A percentile compares a stretch with the other conserved stretches of the same genome.
phyloP scores from a whole-genome alignment of 2,888 invertebrate species.

The Ceratothoa steindachneri region DNA sequence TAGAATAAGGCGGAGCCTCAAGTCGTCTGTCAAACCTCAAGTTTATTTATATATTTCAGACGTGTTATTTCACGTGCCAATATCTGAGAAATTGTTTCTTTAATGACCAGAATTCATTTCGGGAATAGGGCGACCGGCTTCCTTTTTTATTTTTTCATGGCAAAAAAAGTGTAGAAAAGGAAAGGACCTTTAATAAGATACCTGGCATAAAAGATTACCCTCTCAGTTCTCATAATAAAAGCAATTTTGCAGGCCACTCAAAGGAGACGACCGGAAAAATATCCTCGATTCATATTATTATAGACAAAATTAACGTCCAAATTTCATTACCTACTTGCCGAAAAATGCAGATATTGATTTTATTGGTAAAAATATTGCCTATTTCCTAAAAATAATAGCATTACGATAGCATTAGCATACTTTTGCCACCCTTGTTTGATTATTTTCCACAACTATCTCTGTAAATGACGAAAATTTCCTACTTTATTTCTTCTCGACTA shows the following conservation, averaged over 20 bases:
- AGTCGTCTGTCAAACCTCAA: background rate
- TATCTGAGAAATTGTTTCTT: background rate
- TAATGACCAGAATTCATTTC: background rate
- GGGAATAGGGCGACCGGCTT: background rate
- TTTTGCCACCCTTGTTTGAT: too few relatives aligned
- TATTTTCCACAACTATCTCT: too few relatives aligned
- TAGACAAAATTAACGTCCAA: background rate
- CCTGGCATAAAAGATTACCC: background rate
- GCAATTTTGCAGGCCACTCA: background rate
- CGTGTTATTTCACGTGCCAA: background rate
- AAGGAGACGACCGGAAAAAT: background rate
- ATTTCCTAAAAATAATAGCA: too few relatives aligned
- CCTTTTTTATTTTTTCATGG: background rate
- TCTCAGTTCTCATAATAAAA: background rate
- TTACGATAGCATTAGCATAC: too few relatives aligned
- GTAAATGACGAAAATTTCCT: too few relatives aligned
- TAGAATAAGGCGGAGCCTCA: background rate
- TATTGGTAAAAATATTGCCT: background rate
- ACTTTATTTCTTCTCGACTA: too few relatives aligned
- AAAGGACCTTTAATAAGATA: background rate
- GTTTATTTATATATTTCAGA: background rate
- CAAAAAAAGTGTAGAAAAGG: background rate
- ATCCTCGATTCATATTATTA: background rate
- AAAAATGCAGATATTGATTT: background rate
- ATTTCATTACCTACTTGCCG: background rate